A percentile compares a stretch with the other conserved stretches of the same genome.
Conservation (phyloP, 2,888 invertebrate species). For the Agriopis aurantiaria region DNA sequence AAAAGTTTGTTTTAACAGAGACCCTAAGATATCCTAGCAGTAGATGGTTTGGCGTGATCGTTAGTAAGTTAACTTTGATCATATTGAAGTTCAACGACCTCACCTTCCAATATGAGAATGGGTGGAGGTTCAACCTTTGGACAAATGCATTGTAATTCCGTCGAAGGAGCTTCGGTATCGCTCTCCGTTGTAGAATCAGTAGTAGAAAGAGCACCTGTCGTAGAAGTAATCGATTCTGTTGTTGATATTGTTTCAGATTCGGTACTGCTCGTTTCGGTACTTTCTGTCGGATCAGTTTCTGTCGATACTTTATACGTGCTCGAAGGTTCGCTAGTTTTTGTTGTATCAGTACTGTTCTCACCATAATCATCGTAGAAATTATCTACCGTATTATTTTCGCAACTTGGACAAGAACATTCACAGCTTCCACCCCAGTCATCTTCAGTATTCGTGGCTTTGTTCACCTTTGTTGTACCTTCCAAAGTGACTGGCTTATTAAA, state of each 20-base stretch:
- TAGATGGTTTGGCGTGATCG: constrained; percentile 69
- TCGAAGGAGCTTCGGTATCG: constrained; percentile 56
- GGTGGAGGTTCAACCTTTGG: constrained; percentile 86
- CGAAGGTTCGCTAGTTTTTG: constrained; percentile 38
- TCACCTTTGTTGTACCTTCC: constrained; percentile 62
- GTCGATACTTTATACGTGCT: constrained; percentile 40
- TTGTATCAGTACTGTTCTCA: constrained; percentile 57
- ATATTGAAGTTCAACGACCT: constrained; percentile 76
- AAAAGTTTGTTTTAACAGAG: constrained; percentile 52
- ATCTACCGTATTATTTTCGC: constrained; percentile 77
- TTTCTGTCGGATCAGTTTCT: constrained; percentile 32
- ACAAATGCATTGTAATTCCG: constrained; percentile 69
- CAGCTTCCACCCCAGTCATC: constrained; percentile 88
- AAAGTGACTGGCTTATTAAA: constrained; percentile 78
- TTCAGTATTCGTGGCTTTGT: constrained; percentile 58
- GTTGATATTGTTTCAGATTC: constrained; percentile 34
- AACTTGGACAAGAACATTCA: constrained; percentile 91
- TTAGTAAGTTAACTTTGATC: constrained; percentile 78
- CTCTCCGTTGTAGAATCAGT: constrained; percentile 61
- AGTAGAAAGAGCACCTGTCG: constrained; percentile 49
- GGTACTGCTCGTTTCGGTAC: constrained; percentile 42
- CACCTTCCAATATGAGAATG: constrained; percentile 95
- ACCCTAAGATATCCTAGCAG: constrained; percentile 57
- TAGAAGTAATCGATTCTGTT: constrained; percentile 47
- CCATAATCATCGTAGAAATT: constrained; percentile 73